Evolutionary conservation across 2,797 vertebrate species (phyloP).

Genomic region (Brotula barbata): DNA sequence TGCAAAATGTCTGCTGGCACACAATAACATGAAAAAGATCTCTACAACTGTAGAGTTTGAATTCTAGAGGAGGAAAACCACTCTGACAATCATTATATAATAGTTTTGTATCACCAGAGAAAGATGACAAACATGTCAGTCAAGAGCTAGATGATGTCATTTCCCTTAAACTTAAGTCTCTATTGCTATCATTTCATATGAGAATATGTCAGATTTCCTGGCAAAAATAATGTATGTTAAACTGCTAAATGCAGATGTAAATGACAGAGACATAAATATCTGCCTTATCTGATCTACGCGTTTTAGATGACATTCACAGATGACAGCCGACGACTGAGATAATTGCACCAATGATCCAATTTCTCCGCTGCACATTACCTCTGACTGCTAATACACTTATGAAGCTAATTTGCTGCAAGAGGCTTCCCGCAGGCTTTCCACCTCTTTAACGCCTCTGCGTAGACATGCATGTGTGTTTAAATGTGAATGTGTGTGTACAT

Average conservation of each 20-base stretch:
- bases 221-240: no score
- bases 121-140: constrained; percentile 20
- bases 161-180: constrained; percentile 14
- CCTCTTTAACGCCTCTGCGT: constrained; percentile 52
- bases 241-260: no score
- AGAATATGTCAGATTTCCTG: not conserved
- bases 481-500: not conserved
- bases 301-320: constrained; percentile 41
- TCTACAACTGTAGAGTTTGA: no score
- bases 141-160: constrained; percentile 6
- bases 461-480: not conserved
- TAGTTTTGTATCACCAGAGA: no score
- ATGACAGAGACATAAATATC: no score
- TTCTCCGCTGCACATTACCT: constrained; percentile 53
- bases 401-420: constrained; percentile 66
- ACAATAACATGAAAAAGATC: no score
- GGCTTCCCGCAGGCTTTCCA: constrained; percentile 57
- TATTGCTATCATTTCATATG: not conserved
- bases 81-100: constrained; percentile 1
- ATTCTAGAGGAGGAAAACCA: no score
- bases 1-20: not conserved
- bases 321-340: constrained; percentile 55
- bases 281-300: not conserved
- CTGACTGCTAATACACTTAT: constrained; percentile 65
- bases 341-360: constrained; percentile 66